Base-by-base conservation (phyloP, 2,888 invertebrate genomes). In the Agonum fuliginosum region DNA sequence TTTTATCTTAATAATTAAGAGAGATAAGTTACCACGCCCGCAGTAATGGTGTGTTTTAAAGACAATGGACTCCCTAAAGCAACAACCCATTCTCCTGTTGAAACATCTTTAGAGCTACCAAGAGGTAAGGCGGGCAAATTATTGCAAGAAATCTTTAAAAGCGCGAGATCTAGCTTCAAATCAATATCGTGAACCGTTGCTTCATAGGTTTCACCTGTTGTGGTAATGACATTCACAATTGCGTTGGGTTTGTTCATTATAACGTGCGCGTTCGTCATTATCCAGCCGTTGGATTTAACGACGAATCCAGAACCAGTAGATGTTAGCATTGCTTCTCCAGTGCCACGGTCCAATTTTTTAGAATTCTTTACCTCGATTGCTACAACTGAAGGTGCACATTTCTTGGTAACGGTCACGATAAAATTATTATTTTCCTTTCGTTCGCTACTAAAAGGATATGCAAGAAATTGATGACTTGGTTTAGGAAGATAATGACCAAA, bases 271-370 rank as follows among this genome's bases (percentile, higher is more conserved):
- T 97, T 98, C 0, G 98, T 98, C 69, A 98, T 83, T 80, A 98
- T 96, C 70, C 97, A 88, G 0, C 98, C 98, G 87, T 97, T 93
- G 80, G 93, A 91, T 51, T 91, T 90, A 12, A 98, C 93, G 43
- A 98, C 93, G 83, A 98, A 97, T 0, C 98, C 98, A 19, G 97
- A 97, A 0, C 98, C 98, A 84, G 95, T 95, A 0, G 95, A 95
- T 0, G 93, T 19, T 12, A 93, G 91, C 0, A 91, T 84, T 0
- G 93, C 90, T 80, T 90, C 87, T 0, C 93, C 93, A 78, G 93
- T 90, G 81, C 91, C 92, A 78, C 91, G 88, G 83, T 94, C 93
- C 78, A 91, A 83, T 81, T 93, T 91, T 62, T 91, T 88, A 0
- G 89, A 89, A 84, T 95, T 95, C 84, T 93, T 92, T 12, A 97